Conservation (phyloP, 2,797 vertebrate species). For the Peromyscus aztecus region DNA sequence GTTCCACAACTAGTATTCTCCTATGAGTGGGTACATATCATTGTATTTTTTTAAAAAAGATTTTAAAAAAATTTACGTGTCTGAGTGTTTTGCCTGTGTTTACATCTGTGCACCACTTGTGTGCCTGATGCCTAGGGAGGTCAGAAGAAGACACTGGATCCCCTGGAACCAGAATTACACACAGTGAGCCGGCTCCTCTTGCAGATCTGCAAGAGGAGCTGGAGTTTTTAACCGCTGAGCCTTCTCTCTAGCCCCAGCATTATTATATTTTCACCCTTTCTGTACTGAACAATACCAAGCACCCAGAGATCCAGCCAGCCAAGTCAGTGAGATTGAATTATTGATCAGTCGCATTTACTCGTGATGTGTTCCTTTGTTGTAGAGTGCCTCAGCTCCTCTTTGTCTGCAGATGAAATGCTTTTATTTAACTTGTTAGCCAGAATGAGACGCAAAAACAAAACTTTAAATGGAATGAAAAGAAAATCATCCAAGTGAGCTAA, state of each 20-base stretch:
- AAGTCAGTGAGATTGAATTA: slow-evolving; percentile 12
- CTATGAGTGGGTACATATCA: no score
- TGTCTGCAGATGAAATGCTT: not conserved
- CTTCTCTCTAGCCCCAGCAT: not conserved
- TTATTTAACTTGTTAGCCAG: not conserved
- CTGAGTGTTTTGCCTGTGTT: not conserved
- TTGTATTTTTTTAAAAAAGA: not conserved
- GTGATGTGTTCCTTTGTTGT: not conserved
- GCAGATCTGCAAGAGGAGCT: no score
- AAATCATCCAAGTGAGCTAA: not conserved
- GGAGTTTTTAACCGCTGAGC: not conserved
- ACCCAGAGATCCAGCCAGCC: not conserved
- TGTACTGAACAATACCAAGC: not conserved
- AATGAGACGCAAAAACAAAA: slow-evolving; percentile 52
- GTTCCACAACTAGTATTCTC: no score
- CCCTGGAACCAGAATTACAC: not conserved
- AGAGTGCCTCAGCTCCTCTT: not conserved
- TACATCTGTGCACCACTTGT: not conserved
- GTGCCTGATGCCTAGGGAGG: not conserved
- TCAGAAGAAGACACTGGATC: not conserved
- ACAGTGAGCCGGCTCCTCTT: no score
- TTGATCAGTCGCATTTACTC: slow-evolving; percentile 7
- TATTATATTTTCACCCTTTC: slow-evolving; percentile 28
- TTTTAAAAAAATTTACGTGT: not conserved
- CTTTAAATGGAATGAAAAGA: not conserved